phyloP scores from a whole-genome alignment of 2,888 invertebrate genomes.

The Magallana nippona region DNA sequence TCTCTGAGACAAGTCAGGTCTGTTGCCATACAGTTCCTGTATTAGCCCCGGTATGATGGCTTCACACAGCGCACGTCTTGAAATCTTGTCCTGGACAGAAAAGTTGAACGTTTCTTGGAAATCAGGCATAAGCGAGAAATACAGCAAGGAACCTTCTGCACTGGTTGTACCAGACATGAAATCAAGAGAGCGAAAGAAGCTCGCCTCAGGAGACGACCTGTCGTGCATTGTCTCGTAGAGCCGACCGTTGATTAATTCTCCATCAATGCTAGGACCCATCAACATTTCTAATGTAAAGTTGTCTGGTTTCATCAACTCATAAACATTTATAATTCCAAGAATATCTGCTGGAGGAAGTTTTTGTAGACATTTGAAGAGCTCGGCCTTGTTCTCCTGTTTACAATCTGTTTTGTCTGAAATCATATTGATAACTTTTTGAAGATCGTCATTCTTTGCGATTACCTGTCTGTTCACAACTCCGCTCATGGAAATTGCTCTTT shows the following conservation, averaged over 20 bases:
- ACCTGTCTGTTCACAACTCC: slow-evolving; percentile 38
- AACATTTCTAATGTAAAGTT: slow-evolving; percentile 12
- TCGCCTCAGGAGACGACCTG: neutral
- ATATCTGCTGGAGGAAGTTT: neutral
- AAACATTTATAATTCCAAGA: neutral
- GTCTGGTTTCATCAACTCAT: neutral
- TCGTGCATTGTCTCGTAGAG: neutral
- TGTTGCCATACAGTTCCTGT: neutral
- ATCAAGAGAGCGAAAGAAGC: slow-evolving; percentile 18
- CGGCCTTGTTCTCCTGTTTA: neutral
- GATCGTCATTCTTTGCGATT: neutral
- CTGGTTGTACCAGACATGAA: slow-evolving; percentile 24
- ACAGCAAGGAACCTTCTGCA: slow-evolving; percentile 28
- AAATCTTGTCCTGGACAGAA: slow-evolving; percentile 1
- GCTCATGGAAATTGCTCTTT: slow-evolving; percentile 48
- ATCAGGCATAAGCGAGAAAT: neutral
- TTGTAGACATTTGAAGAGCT: neutral
- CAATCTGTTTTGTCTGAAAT: neutral
- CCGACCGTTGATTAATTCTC: slow-evolving; percentile 27
- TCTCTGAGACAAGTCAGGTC: neutral
- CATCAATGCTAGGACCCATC: slow-evolving; percentile 28
- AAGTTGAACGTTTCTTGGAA: neutral
- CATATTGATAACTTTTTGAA: neutral
- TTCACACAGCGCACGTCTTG: neutral
- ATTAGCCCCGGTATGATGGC: neutral